Base-by-base conservation (phyloP, 23 tunicate species). In the Trididemnum clinides region DNA sequence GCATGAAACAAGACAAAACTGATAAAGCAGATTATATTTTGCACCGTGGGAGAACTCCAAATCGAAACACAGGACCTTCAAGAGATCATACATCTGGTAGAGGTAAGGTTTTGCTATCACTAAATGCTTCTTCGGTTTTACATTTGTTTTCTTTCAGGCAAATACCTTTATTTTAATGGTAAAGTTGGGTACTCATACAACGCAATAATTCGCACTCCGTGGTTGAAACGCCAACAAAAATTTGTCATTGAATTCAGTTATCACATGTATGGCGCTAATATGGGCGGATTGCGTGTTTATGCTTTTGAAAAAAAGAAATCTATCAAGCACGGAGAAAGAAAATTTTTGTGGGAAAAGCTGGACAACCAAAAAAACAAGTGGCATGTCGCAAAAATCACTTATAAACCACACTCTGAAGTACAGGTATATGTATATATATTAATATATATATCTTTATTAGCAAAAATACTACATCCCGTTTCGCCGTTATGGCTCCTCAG, bases 281-380 rank as follows among this genome's bases (percentile, higher is more conserved):
- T 94, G 98, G 98, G 98, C 39, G 87, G 96, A 31, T 73, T 94
- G 34, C 85, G 98, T 5, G 54, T 94, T 25, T 94, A 89, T 50
- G 98, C 98, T 5, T 85, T 72, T 35, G 94, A 89, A 64, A 89
- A 94, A 82, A 64, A 87, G 29, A 71, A 75, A 49, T 33, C 39
- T 19, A 80, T 57, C 36, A 64, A 73, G 2, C 84, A 81, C 73
- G 98, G 98, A 31, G 82, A 89, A 32, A 81, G 82, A 82, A 86
- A 84, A n/a, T 33, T 94, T 50, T 64, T 89, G 66, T 94, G 98
- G 98, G 94, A 94, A 81, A 85, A 85, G 49, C 69, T 75, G 15
- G 93, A 94, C 32, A 65, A 94, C 76, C 92, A 94, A 57, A 89
- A 89, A 19, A 76, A 72, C 2, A 73, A 51, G 26, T 94, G 98